Evolutionary conservation across 1,140 invertebrate genomes (phyloP), one percentile per base, ranked within the genome.

Genomic region (Nebria ingens): DNA sequence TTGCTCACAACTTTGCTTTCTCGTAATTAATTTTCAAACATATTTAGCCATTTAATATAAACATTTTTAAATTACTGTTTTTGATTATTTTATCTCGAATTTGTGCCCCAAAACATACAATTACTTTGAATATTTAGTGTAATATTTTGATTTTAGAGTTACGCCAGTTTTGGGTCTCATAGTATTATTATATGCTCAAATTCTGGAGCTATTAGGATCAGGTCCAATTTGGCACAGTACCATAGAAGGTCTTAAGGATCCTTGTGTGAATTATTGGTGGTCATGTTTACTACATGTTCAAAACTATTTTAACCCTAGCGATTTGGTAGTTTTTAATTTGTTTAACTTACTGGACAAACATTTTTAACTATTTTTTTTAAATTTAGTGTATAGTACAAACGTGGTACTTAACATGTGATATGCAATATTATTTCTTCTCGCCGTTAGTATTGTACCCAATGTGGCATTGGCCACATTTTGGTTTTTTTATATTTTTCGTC

Each of bases 321-420:
- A 50, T 22, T 53, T 64, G 57, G 64, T 68, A 52, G 61, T 58
- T 65, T 52, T 55, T 15, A 54, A 29, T 21, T n/a, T 19, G 22
- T 52, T 52, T 56, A 38, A 45, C 21, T 55, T 58, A 52, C 20
- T 23, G 17, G 23, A 19, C 13, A n/a, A 20, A 2, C 21, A 1
- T 4, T 21, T 19, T 21, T n/a, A 17, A 21, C 22, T 49, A 1
- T 13, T 58, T 1, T 12, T 6, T 55, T 21, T 66, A 58, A 59
- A n/a, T 73, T 49, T 58, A 76, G 79, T 84, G 83, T 62, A 74
- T 83, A 70, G 73, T 75, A 6, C 81, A 79, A 73, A 71, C 77
- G 0, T 85, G 82, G 83, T 86, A 83, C 61, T 62, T 85, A 56
- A 77, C 81, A 2, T 76, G 77, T 56, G 83, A 86, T 60, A 79